Evolutionary conservation across 2,888 invertebrate species (phyloP).

Genomic region (Tachina lurida): DNA sequence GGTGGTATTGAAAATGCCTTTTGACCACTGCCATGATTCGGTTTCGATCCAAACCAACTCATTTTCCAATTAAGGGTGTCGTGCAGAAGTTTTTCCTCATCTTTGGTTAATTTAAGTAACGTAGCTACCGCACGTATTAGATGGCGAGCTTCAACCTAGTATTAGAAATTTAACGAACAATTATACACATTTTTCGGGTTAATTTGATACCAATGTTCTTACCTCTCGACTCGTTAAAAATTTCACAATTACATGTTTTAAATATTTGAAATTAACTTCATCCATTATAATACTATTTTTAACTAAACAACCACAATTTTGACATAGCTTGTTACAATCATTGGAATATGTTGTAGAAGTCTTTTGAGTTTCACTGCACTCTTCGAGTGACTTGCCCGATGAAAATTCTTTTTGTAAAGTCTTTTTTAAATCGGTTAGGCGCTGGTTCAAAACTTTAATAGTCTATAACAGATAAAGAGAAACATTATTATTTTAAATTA

Average conservation of each 20-base stretch:
- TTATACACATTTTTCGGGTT: neutral
- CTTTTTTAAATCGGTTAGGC: slow-evolving; percentile 94
- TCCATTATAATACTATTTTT: slow-evolving; percentile 83
- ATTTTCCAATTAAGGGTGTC: slow-evolving; percentile 83
- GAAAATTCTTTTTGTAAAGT: slow-evolving; percentile 92
- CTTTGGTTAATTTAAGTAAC: slow-evolving; percentile 90
- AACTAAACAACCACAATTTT: slow-evolving; percentile 71
- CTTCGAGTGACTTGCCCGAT: slow-evolving; percentile 75
- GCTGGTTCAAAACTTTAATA: slow-evolving; percentile 93
- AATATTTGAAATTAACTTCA: slow-evolving; percentile 92
- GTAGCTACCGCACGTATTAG: slow-evolving; percentile 94
- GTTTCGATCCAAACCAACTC: slow-evolving; percentile 84
- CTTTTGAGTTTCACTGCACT: slow-evolving; percentile 42
- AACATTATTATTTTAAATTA: neutral
- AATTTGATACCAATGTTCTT: slow-evolving; percentile 11
- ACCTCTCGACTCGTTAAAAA: slow-evolving; percentile 94
- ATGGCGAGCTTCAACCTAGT: slow-evolving; percentile 90
- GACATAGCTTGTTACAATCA: slow-evolving; percentile 69
- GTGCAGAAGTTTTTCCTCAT: slow-evolving; percentile 93
- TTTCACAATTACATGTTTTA: slow-evolving; percentile 96
- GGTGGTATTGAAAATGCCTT: slow-evolving; percentile 85
- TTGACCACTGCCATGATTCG: slow-evolving; percentile 84
- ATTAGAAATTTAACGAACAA: neutral
- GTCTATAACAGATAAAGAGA: slow-evolving; percentile 84
- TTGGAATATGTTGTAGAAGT: slow-evolving; percentile 55